Evolutionary conservation across 2,113 vertebrate species (phyloP), one percentile per base, ranked within the genome.

Genomic region (Nothoprocta pentlandii): DNA sequence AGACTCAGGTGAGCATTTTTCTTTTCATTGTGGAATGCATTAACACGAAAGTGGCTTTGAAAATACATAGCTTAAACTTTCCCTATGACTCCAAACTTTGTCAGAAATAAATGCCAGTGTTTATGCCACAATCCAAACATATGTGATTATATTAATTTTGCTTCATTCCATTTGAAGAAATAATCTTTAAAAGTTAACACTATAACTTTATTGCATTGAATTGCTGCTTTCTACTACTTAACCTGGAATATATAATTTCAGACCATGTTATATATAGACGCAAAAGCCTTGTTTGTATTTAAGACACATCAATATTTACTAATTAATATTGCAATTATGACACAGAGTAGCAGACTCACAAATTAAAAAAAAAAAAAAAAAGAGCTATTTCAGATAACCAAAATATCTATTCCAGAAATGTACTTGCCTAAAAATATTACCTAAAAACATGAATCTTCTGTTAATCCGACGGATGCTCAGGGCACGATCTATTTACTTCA

Each of bases 401-500:
- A 76, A 46, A 20, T 47, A 81, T 36, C 85, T 82, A 58, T 13
- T 84, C 46, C 16, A 59, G 44, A 46, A 89, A 70, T 19, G 53
- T 28, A 84, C 0, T 1, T 1, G 10, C 39, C 46, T 94, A 80
- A 83, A 86, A 77, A 54, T 30, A 76, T 98, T 98, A 98, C 98
- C 96, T 98, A 96, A 94, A 94, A 96, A 82, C 86, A 97, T 92
- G 97, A 97, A 94, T 92, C 89, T 89, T 94, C 95, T 94, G 97
- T 98, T 98, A 99, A 97, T 99, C 98, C 91, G 99, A 99, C 73
- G 99, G 99, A 97, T 99, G 99, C 93, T 99, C 99, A 70, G 99
- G 99, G 97, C 99, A 99, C 71, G 99, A 99, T 96, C 99, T 98
- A 97, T 99, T 99, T 96, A 99, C 99, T 97, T 99, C 99, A 97